Percentiles rank a stretch among this genome's conserved stretches.
These are phyloP conservation scores for Apoda limacodes DNA, from an alignment of 2,888 invertebrate genomes.

Conservation along the genomic window DNA sequence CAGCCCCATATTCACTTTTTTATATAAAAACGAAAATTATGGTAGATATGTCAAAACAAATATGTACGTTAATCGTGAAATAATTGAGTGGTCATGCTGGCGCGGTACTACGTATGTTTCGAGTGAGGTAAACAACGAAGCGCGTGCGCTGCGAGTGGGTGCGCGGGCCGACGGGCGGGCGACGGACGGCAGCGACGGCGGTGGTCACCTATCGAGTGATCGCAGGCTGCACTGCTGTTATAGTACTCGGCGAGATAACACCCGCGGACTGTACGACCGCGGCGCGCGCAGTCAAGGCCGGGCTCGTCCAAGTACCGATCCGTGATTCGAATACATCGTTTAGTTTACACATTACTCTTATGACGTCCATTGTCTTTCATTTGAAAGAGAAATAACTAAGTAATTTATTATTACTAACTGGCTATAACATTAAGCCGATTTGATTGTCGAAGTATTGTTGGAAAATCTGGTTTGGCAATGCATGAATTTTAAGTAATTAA, in stretches of 20 bases:
- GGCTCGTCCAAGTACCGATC: slow-evolving; percentile 41
- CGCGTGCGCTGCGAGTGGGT: slow-evolving; percentile 26
- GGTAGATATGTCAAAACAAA: slow-evolving; percentile 35
- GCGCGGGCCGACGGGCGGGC: slow-evolving; percentile 18
- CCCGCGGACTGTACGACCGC: slow-evolving; percentile 29
- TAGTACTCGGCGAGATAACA: slow-evolving; percentile 49
- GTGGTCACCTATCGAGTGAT: slow-evolving; percentile 42
- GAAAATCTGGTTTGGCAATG: no score
- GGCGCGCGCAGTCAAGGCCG: slow-evolving; percentile 42
- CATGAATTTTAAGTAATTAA: no score
- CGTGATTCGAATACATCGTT: slow-evolving; percentile 54
- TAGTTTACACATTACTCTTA: no score
- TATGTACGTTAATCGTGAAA: no score
- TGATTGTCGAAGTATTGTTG: no score
- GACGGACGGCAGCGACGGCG: slow-evolving; percentile 23
- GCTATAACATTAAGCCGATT: no score
- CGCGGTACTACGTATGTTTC: no score
- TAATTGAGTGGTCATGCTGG: slow-evolving; percentile 26
- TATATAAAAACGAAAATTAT: no score
- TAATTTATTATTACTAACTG: no score
- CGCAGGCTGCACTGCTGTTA: slow-evolving; percentile 31
- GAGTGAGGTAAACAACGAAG: slow-evolving; percentile 44
- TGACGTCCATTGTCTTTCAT: no score
- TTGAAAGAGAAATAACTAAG: no score
- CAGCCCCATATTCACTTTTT: slow-evolving; percentile 37